phyloP scores from a whole-genome alignment of 2,888 invertebrate genomes.

The Tiphia femorata region DNA sequence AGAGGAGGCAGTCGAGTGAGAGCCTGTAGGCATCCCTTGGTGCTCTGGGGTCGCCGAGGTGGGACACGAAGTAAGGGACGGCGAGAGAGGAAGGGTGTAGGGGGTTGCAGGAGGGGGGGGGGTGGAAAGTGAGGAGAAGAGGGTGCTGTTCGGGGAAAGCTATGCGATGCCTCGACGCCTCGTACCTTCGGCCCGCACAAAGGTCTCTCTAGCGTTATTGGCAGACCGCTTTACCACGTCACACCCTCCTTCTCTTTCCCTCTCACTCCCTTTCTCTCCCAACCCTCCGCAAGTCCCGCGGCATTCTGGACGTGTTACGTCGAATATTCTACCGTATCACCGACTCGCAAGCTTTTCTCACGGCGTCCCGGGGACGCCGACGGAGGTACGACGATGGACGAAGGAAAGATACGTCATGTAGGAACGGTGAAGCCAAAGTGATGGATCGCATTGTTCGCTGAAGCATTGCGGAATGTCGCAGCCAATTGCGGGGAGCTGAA shows the following conservation, averaged over 20 bases:
- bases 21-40: conserved; percentile 51
- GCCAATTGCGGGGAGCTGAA: no score
- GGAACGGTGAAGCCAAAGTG: neutral
- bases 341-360: conserved; percentile 46
- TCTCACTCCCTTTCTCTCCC: no score
- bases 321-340: conserved; percentile 45
- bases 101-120: no score
- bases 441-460: neutral
- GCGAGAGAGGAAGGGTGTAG: neutral
- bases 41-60: conserved; percentile 32
- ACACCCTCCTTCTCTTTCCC: no score
- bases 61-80: neutral
- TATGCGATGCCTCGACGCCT: conserved; percentile 58
- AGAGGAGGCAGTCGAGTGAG: conserved; percentile 55
- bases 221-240: conserved; percentile 55
- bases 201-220: conserved; percentile 52
- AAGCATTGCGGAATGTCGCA: neutral
- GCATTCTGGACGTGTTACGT: conserved; percentile 50
- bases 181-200: conserved; percentile 55
- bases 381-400: conserved; percentile 32
- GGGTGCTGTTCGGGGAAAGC: conserved; percentile 40
- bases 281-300: conserved; percentile 11
- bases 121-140: conserved; percentile 16
- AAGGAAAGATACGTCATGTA: conserved; percentile 45
- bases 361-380: no score